Conservation (phyloP, 2,888 invertebrate genomes). For the Metalampra italica region DNA sequence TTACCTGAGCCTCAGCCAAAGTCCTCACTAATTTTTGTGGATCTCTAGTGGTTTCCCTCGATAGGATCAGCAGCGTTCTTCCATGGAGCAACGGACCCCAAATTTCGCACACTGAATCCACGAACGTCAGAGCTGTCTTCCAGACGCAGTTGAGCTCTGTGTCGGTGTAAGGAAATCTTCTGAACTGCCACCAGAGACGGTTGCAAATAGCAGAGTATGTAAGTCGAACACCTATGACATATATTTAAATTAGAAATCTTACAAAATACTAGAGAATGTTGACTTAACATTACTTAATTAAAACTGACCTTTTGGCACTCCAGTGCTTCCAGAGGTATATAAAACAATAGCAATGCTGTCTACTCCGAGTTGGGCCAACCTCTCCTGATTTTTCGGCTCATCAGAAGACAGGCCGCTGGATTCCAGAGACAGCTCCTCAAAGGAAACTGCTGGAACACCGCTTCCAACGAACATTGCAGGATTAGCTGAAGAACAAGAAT, state of each 20-base stretch:
- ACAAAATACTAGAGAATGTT: too few species aligned
- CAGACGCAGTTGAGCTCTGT: conserved; percentile 87
- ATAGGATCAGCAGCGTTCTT: conserved; percentile 83
- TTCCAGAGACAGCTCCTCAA: conserved; percentile 69
- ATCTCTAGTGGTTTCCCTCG: conserved; percentile 85
- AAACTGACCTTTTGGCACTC: conserved; percentile 88
- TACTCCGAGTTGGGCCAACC: conserved; percentile 45
- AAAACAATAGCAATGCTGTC: conserved; percentile 84
- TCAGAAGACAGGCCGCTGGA: conserved; percentile 58
- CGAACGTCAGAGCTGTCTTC: conserved; percentile 94
- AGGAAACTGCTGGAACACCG: conserved; percentile 57
- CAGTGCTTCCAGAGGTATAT: conserved; percentile 94
- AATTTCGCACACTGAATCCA: conserved; percentile 92
- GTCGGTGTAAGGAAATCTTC: conserved; percentile 84
- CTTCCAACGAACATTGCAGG: conserved; percentile 54
- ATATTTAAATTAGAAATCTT: not conserved
- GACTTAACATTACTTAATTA: too few species aligned
- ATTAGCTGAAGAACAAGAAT: conserved; percentile 40
- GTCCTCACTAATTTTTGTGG: conserved; percentile 85
- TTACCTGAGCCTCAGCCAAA: conserved; percentile 84
- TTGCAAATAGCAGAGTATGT: conserved; percentile 88
- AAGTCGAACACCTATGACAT: conserved; percentile 84
- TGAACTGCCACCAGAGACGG: conserved; percentile 93
- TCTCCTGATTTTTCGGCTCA: conserved; percentile 55
- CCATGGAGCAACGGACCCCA: conserved; percentile 91